Evolutionary conservation across 2,113 vertebrate genomes (phyloP), one percentile per base, ranked within the genome.

Genomic region (Rhinoptilus africanus): DNA sequence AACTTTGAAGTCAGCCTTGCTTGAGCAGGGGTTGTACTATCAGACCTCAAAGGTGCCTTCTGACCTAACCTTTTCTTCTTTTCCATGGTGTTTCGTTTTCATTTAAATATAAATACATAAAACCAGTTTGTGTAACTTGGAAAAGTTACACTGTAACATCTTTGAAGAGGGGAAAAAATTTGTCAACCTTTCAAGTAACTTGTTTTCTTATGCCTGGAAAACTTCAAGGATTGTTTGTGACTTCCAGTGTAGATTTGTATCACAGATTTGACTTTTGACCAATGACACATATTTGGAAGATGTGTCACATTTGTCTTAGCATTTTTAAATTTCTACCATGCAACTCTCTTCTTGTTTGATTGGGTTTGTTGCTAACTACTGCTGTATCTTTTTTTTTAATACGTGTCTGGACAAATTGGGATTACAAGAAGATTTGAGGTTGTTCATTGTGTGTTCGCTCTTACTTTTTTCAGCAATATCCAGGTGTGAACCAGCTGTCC

Each of bases 401-500:
- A 39, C 0, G 0, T 28, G 8, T 62, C 28, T 89, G 23, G 26
- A 85, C 37, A 27, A 88, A 39, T n/a, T 12, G 3, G 32, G 18
- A 56, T 63, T 73, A 14, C 39, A 23, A 57, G 60, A 80, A 66
- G 32, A 69, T 41, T 51, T 71, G 43, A 75, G 28, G 14, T 74
- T 23, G 9, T 62, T n/a, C 10, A 9, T 28, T 73, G 9, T 78
- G 60, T 76, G 43, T 79, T 85, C 89, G 74, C n/a, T 84, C 60
- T 82, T 92, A 6, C 41, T 26, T 86, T 94, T 95, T 95, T 27
- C 97, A 99, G 98, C 98, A 99, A 24, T 99, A 99, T 94, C 98
- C 99, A 28, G 98, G 95, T 89, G 87, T 99, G 94, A 99, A 98
- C 93, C 99, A 99, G 96, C 98, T 99, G 66, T 99, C 99, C 9